Evolutionary conservation across 1,140 invertebrate species (phyloP).

Genomic region (Lepidotrigona ventralis): DNA sequence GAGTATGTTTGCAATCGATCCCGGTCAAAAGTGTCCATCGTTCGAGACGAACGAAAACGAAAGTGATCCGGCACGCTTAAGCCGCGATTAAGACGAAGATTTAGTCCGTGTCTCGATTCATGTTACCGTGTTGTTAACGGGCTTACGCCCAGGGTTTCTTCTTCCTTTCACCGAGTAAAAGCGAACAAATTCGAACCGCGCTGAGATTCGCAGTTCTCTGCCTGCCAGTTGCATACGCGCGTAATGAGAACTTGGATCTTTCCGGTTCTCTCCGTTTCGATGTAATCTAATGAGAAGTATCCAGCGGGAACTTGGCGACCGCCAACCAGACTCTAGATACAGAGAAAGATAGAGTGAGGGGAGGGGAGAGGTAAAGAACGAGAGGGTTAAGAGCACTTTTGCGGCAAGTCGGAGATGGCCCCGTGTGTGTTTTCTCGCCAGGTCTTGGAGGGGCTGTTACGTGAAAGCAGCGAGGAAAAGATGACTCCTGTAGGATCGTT

Average conservation of each 20-base stretch:
- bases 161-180: constrained; percentile 21
- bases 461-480: constrained; percentile 6
- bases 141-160: neutral
- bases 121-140: too few relatives aligned
- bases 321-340: neutral
- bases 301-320: neutral
- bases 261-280: constrained; percentile 7
- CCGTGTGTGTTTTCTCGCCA: constrained; percentile 37
- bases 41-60: constrained; percentile 13
- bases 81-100: neutral
- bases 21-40: neutral
- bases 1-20: neutral
- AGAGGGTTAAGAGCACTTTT: constrained; percentile 43
- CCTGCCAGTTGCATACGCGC: neutral
- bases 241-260: constrained; percentile 19
- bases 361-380: neutral
- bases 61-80: neutral
- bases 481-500: constrained; percentile 7
- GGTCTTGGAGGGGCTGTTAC: constrained; percentile 15
- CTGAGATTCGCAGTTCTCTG: neutral
- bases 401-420: constrained; percentile 30
- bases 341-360: too few relatives aligned
- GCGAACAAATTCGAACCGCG: neutral
- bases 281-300: constrained; percentile 47
- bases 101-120: neutral